Conservation (phyloP, 2,797 vertebrate species). For the Kryptolebias ocellatus region DNA sequence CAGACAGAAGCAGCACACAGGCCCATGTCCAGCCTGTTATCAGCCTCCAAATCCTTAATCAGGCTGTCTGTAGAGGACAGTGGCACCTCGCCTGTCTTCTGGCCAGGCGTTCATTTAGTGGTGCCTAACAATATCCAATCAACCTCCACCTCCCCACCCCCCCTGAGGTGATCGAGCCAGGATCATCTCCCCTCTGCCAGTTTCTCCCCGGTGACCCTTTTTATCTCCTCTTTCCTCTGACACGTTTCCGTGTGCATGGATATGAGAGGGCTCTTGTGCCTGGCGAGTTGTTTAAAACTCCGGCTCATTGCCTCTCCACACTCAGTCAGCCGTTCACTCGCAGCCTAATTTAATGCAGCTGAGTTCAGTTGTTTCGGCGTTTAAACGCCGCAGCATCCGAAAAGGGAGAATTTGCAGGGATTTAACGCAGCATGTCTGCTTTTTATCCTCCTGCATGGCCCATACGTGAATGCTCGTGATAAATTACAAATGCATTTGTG, state of each 20-base stretch:
- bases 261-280: slow-evolving; percentile 55
- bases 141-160: slow-evolving; percentile 25
- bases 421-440: slow-evolving; percentile 35
- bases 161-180: slow-evolving; percentile 42
- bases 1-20: slow-evolving; percentile 57
- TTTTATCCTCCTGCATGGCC: slow-evolving; percentile 7
- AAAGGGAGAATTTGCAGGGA: slow-evolving; percentile 32
- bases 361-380: slow-evolving; percentile 53
- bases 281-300: slow-evolving; percentile 55
- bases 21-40: slow-evolving; percentile 62
- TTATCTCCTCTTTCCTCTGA: slow-evolving; percentile 49
- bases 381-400: slow-evolving; percentile 49
- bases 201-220: slow-evolving; percentile 53
- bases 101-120: slow-evolving; percentile 48
- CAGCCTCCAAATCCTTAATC: slow-evolving; percentile 69
- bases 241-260: slow-evolving; percentile 45
- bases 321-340: slow-evolving; percentile 44
- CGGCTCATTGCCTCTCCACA: slow-evolving; percentile 47
- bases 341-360: slow-evolving; percentile 62
- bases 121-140: slow-evolving; percentile 64
- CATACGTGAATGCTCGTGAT: not conserved
- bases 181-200: slow-evolving; percentile 46
- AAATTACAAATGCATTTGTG: not conserved
- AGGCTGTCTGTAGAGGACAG: slow-evolving; percentile 63
- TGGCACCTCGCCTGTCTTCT: slow-evolving; percentile 37